Evolutionary conservation across 2,113 vertebrate genomes (phyloP).

Genomic region (Nesogale talazaci): DNA sequence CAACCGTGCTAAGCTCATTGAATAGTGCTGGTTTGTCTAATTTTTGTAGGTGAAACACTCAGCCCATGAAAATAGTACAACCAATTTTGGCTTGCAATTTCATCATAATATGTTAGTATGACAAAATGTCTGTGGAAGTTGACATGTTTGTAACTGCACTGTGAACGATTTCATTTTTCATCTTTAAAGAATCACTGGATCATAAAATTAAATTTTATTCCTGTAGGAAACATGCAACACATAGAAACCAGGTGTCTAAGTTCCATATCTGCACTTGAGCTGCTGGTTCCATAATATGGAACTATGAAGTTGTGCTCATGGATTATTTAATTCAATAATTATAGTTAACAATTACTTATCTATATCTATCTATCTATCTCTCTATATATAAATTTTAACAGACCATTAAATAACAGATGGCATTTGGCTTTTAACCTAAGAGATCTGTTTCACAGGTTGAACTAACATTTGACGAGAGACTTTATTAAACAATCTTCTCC

Average conservation of each 20-base stretch:
- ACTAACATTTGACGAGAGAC: constrained; percentile 28
- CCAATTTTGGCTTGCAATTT: constrained; percentile 49
- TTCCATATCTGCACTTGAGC: constrained; percentile 30
- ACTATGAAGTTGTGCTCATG: constrained; percentile 27
- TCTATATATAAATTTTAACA: too few relatives aligned
- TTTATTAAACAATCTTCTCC: neutral
- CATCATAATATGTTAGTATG: constrained; percentile 40
- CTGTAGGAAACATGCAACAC: constrained; percentile 58
- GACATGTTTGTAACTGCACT: constrained; percentile 59
- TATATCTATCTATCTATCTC: too few relatives aligned
- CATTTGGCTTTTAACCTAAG: constrained; percentile 67
- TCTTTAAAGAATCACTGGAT: constrained; percentile 75
- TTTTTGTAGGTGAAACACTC: constrained; percentile 55
- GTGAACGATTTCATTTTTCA: constrained; percentile 70
- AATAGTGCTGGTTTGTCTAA: constrained; percentile 27
- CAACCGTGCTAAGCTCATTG: neutral
- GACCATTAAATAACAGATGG: constrained; percentile 34
- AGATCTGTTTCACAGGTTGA: constrained; percentile 34
- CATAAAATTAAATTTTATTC: constrained; percentile 78
- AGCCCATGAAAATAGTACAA: constrained; percentile 53
- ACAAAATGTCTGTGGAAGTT: constrained; percentile 62
- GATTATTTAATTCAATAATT: constrained; percentile 64
- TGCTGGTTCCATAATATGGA: constrained; percentile 48
- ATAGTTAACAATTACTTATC: constrained; percentile 68
- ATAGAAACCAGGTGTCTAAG: constrained; percentile 40